Base-by-base conservation (phyloP, 2,797 vertebrate genomes). In the Parotocinclus haroldoi region DNA sequence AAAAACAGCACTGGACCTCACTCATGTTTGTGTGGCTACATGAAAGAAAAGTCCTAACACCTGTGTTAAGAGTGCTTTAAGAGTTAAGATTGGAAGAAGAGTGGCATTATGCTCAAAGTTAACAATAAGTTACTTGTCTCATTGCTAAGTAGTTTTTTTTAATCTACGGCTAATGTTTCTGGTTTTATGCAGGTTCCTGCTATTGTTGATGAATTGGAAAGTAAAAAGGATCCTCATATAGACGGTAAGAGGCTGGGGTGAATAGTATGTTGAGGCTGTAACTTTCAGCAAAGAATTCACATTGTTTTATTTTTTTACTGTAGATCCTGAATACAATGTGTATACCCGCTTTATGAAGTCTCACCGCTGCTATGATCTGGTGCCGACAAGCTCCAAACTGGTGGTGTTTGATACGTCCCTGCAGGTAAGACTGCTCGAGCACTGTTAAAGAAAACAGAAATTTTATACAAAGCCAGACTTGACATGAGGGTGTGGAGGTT, bases 391-490 rank as follows among this genome's bases (percentile, higher is more conserved):
- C 82, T 99, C 96, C 79, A 99, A 99, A 80, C 81, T 99, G 68
- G 96, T 98, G 13, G 96, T 98, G 14, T 99, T 99, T 71, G 96
- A 99, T 80, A 98, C 94, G 0, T 98, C 96, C 38, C 88, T 98
- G 56, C 96, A 98, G 93, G 96, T 96, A 75, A 83, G 76, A 48
- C 11, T 14, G 48, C 45, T 11, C 4, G 45, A 46, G 5, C 13
- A 12, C n/a, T 46, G 11, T 14, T 14, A 6, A 51, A 19, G 38
- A 52, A 11, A 45, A 37, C 19, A 12, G 45, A 38, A 57, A 55
- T 66, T 4, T 11, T 50, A 27, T 51, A 48, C 27, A 16, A 19
- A 61, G 45, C 37, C 18, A 71, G 54, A 46, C 54, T 64, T 71
- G 46, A 39, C 46, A 4, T 71, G 11, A 59, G 18, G 17, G 36